Evolutionary conservation across 2,797 vertebrate species (phyloP), one percentile per base, ranked within the genome.

Genomic region (Pogonophryne albipinna): DNA sequence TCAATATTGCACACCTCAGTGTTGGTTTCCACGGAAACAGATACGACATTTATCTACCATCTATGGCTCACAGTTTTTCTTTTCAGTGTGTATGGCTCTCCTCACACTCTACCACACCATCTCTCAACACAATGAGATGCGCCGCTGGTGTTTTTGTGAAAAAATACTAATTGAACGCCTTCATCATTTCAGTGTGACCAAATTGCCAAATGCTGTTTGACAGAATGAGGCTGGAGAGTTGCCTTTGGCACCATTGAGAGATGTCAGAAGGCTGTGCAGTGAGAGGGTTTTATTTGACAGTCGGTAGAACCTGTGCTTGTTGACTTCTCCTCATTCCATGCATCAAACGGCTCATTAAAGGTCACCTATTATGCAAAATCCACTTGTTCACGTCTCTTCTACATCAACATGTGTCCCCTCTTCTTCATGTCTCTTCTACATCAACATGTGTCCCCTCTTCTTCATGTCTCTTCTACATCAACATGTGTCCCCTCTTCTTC

Each of bases 161-260:
- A 72, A 50, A 74, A 71, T 10, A 16, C 3, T 12, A 45, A 61
- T 56, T 81, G 70, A 64, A 76, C 62, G 80, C 68, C 72, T 79
- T 66, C 68, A 77, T 86, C 76, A 83, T 80, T 77, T 80, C 64
- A 78, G 69, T 81, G 60, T 83, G 71, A 87, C 85, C 80, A 90
- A 86, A 87, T 79, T 79, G 76, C 75, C 76, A 83, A 85, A 84
- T n/a, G 10, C 16, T 66, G 64, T 85, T 77, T 90, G 84, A 91
- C 79, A 89, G 76, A 91, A 82, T 85, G 87, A 87, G 87, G 85
- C 74, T 80, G 77, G 77, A 80, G 71, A 80, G 64, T 84, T 84
- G 63, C 85, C 81, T 71, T 69, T 72, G 83, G 88, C 83, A 23
- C 66, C 68, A 81, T 60, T 66, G 76, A 86, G 83, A 66, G 62